Evolutionary conservation across 2,113 vertebrate species (phyloP).

Genomic region (Xiphorhynchus elegans): DNA sequence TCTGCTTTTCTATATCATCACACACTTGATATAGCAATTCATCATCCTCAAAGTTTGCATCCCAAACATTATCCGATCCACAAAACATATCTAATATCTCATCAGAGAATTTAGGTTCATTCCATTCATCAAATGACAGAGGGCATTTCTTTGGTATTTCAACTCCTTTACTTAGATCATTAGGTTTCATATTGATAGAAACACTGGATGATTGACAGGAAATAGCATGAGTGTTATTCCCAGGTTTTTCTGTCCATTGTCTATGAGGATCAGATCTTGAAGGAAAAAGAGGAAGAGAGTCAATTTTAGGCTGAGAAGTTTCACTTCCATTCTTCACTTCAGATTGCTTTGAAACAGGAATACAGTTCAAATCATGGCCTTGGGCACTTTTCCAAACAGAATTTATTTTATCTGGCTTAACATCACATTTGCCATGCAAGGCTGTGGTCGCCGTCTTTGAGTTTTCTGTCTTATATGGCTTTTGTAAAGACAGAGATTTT

Average conservation of each 20-base stretch:
- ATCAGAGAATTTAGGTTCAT: constrained; percentile 70
- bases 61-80: constrained; percentile 80
- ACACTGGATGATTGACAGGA: neutral
- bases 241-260: neutral
- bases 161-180: neutral
- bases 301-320: neutral
- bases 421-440: constrained; percentile 36
- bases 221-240: neutral
- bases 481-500: constrained; percentile 11
- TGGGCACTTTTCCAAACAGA: neutral
- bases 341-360: neutral
- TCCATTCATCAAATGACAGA: constrained; percentile 69
- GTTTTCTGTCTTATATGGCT: neutral
- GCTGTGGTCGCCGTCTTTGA: constrained; percentile 55
- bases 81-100: constrained; percentile 73
- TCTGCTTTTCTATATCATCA: constrained; percentile 87
- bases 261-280: constrained; percentile 25
- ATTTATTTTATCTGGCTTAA: constrained; percentile 40
- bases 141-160: constrained; percentile 26
- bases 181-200: neutral
- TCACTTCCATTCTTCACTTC: constrained; percentile 19
- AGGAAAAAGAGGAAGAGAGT: neutral
- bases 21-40: constrained; percentile 88
- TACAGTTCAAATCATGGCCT: constrained; percentile 5
- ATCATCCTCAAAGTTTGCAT: constrained; percentile 79